Base-by-base conservation (phyloP, 1,140 invertebrate genomes). In the Anadara kagoshimensis region DNA sequence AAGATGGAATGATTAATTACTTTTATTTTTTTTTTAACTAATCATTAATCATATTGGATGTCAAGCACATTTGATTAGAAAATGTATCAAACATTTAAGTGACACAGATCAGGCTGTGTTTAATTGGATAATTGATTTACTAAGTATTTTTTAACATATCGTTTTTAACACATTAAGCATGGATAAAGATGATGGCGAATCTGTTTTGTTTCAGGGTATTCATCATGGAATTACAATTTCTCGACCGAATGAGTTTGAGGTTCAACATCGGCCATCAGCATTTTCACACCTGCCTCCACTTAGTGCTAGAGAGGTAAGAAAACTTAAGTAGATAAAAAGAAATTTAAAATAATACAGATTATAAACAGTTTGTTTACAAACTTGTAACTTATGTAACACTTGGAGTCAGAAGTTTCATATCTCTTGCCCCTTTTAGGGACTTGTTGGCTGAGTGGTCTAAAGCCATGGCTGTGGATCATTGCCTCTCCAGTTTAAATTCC, bases 161-260 rank as follows among this genome's bases (percentile, higher is more conserved):
- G 7, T 47, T 49, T 18, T 26, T 16, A 43, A 57, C 16, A n/a
- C 16, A 51, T 51, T 26, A 62, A 54, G 5, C 22, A 56, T 43
- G 29, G 24, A 16, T 14, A 43, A 43, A 10, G 12, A 49, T 26
- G 29, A 45, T 51, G 11, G 56, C 36, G 16, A 18, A 66, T 29
- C 71, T 44, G 59, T 12, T 73, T 64, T 67, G 73, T 43, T 70
- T 73, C 69, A 70, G 64, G 59, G 67, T 62, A 36, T 36, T 7
- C 58, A 74, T 18, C 76, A 76, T 36, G 73, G 77, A 53, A 75
- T 79, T 26, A 73, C 65, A 11, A 69, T 85, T 44, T 77, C 83
- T 36, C 78, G 83, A 68, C 81, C 80, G 1, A 86, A 85, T 79
- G 84, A 86, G 44, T 86, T 86, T 67, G 84, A 86, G 68, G 4